These are phyloP conservation scores for Xylota sylvarum DNA, from an alignment of 2,888 invertebrate genomes.

Conservation along the genomic window DNA sequence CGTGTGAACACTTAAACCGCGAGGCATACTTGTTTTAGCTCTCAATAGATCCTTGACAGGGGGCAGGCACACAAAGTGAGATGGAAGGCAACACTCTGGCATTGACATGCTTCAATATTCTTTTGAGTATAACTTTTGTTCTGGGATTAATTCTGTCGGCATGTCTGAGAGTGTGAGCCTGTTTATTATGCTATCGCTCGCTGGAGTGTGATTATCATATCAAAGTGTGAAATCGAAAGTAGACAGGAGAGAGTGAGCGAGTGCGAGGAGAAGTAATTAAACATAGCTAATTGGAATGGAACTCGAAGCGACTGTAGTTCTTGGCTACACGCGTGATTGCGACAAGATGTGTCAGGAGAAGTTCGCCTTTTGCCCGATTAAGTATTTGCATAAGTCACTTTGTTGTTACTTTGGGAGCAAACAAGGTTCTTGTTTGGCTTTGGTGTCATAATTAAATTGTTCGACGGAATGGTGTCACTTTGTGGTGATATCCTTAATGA, in stretches of 20 bases:
- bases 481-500: constrained; percentile 18
- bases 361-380: neutral
- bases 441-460: constrained; percentile 28
- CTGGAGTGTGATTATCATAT: constrained; percentile 42
- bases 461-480: neutral
- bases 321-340: constrained; percentile 17
- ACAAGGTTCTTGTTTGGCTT: constrained; percentile 9
- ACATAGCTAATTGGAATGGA: constrained; percentile 34
- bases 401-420: constrained; percentile 5
- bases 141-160: neutral
- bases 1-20: constrained; percentile 29
- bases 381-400: constrained; percentile 11
- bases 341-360: neutral
- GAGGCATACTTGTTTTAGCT: constrained; percentile 9
- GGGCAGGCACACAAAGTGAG: neutral
- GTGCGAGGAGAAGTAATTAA: constrained; percentile 20
- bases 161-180: neutral
- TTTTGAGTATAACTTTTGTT: constrained; percentile 1
- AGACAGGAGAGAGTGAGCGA: neutral
- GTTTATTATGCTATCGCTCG: constrained; percentile 13
- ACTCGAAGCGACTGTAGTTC: constrained; percentile 2
- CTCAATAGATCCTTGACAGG: constrained; percentile 15
- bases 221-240: constrained; percentile 42
- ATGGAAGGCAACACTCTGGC: no score
- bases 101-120: neutral